Evolutionary conservation across 1,140 invertebrate species (phyloP).

Genomic region (Drosophila ficusphila): DNA sequence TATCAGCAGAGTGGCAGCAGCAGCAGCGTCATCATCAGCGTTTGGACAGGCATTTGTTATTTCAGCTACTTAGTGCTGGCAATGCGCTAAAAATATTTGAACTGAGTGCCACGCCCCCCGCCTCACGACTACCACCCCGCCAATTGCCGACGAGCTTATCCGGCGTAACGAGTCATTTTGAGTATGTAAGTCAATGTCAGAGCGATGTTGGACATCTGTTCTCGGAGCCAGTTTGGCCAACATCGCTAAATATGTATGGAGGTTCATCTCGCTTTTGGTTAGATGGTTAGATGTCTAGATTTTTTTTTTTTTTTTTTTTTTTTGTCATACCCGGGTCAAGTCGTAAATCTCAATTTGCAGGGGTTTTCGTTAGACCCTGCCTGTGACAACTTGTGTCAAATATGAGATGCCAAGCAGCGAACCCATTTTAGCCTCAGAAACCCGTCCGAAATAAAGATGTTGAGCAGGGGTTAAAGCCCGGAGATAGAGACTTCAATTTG

Average conservation of each 20-base stretch:
- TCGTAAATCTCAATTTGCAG: conserved; percentile 54
- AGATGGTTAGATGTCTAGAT: no score
- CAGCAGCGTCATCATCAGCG: conserved; percentile 13
- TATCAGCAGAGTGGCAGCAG: conserved; percentile 8
- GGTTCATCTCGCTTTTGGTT: conserved; percentile 40
- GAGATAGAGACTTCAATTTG: conserved; percentile 21
- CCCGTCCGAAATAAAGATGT: neutral
- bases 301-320: conserved; percentile 12
- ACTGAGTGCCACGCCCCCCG: conserved; percentile 27
- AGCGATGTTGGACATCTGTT: conserved; percentile 47
- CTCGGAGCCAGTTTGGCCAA: conserved; percentile 26
- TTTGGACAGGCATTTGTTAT: conserved; percentile 32
- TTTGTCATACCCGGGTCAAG: conserved; percentile 17
- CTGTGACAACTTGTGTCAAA: conserved; percentile 42
- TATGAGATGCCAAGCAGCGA: conserved; percentile 26
- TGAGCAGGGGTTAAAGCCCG: neutral
- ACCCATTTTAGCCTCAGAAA: conserved; percentile 30
- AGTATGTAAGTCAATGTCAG: conserved; percentile 61
- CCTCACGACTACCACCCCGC: neutral
- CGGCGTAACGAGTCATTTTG: conserved; percentile 36
- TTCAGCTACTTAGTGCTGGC: conserved; percentile 51
- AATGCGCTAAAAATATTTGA: conserved; percentile 50
- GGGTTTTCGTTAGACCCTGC: neutral
- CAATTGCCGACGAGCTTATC: conserved; percentile 10
- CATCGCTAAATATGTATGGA: conserved; percentile 47